phyloP scores from a whole-genome alignment of 2,797 vertebrate genomes.

The Silurus lanzhouensis region DNA sequence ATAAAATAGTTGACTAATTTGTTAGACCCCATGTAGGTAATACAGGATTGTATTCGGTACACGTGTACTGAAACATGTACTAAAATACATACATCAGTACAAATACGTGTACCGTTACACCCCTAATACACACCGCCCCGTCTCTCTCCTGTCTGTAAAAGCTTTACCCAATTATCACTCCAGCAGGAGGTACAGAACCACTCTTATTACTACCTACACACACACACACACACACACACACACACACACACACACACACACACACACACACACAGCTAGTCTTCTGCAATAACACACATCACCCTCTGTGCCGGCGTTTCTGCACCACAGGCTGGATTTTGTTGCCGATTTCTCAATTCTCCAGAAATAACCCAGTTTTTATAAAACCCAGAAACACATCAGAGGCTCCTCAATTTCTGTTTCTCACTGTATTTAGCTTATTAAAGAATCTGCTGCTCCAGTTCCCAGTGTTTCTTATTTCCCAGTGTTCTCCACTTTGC shows the following conservation, averaged over 20 bases:
- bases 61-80: no score
- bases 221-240: slow-evolving; percentile 25
- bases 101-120: no score
- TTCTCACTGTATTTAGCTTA: no score
- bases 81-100: no score
- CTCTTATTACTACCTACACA: neutral
- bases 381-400: neutral
- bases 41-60: no score
- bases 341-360: neutral
- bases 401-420: no score
- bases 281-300: slow-evolving; percentile 3
- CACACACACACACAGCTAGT: neutral
- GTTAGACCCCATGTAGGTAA: no score
- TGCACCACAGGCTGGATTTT: neutral
- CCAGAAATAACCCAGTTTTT: neutral
- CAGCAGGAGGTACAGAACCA: neutral
- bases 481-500: neutral
- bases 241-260: slow-evolving; percentile 31
- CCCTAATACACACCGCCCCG: neutral
- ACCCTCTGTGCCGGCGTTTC: neutral
- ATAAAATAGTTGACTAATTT: no score
- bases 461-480: neutral
- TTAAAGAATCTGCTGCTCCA: neutral
- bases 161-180: slow-evolving; percentile 5
- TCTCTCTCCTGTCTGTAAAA: neutral